Conservation (phyloP, 2,113 vertebrate species). For the Hydropotes inermis region DNA sequence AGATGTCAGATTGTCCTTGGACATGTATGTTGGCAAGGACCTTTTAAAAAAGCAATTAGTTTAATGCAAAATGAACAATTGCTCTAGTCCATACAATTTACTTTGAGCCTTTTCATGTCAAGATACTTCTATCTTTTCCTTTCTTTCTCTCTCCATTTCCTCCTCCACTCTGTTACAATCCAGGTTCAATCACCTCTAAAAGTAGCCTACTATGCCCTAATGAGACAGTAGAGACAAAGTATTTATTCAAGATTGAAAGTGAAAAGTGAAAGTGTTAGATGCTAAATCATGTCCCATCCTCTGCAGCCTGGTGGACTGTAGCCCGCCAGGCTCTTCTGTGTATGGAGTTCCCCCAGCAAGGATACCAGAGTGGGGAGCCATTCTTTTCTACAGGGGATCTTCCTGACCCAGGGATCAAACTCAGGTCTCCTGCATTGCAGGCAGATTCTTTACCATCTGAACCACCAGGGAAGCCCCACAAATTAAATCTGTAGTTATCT, state of each 20-base stretch:
- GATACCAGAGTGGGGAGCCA: neutral
- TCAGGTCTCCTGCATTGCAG: neutral
- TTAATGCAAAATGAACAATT: neutral
- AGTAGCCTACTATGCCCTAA: neutral
- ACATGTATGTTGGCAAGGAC: neutral
- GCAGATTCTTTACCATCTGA: neutral
- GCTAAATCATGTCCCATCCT: neutral
- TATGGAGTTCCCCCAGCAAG: neutral
- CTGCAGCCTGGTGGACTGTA: neutral
- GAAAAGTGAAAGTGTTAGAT: neutral
- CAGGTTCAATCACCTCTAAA: neutral
- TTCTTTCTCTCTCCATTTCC: neutral
- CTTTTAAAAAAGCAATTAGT: neutral
- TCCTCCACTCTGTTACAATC: neutral
- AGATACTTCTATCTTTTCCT: neutral
- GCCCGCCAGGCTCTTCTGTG: neutral
- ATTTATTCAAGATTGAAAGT: neutral
- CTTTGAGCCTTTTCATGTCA: neutral
- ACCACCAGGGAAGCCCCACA: neutral
- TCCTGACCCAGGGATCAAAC: neutral
- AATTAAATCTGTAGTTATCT: neutral
- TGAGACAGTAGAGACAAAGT: neutral
- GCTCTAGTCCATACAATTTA: neutral
- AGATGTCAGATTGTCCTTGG: neutral
- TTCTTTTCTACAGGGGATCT: neutral